Evolutionary conservation across 2,888 invertebrate genomes (phyloP).

Genomic region (Drosophila hamatofila): DNA sequence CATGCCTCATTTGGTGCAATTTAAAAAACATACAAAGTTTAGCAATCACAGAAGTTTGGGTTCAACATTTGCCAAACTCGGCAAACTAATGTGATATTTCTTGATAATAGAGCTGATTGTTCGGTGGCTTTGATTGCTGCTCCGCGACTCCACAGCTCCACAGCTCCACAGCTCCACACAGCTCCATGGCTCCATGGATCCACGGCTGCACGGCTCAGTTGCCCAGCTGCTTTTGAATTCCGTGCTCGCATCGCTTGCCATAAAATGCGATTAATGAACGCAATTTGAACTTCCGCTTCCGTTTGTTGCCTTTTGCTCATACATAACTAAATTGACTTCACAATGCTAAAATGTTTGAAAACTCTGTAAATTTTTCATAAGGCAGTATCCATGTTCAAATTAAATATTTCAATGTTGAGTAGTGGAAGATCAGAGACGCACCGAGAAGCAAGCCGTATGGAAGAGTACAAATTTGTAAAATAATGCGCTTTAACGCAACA

Average conservation of each 20-base stretch:
- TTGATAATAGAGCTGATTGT: slow-evolving; percentile 63
- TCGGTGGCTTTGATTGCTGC: slow-evolving; percentile 27
- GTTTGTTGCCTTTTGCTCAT: slow-evolving; percentile 17
- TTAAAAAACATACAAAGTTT: slow-evolving; percentile 64
- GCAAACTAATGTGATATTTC: slow-evolving; percentile 66
- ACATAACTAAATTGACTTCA: slow-evolving; percentile 24
- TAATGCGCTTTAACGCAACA: slow-evolving; percentile 80
- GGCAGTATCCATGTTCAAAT: not conserved
- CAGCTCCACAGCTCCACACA: not conserved
- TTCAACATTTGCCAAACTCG: slow-evolving; percentile 41
- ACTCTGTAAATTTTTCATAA: slow-evolving; percentile 3
- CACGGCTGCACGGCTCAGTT: not conserved
- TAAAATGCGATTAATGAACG: slow-evolving; percentile 60
- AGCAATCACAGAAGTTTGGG: slow-evolving; percentile 52
- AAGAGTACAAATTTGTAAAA: slow-evolving; percentile 35
- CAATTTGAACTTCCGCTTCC: slow-evolving; percentile 58
- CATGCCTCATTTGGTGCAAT: slow-evolving; percentile 61
- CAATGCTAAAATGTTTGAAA: slow-evolving; percentile 9
- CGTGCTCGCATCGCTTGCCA: slow-evolving; percentile 28
- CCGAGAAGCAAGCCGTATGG: not conserved
- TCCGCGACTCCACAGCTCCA: not conserved
- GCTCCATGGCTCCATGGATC: not conserved
- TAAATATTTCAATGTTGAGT: slow-evolving; percentile 6
- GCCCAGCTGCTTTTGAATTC: slow-evolving; percentile 51
- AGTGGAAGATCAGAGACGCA: slow-evolving; percentile 13